Evolutionary conservation across 2,113 vertebrate species (phyloP).

Genomic region (Microtus pennsylvanicus): DNA sequence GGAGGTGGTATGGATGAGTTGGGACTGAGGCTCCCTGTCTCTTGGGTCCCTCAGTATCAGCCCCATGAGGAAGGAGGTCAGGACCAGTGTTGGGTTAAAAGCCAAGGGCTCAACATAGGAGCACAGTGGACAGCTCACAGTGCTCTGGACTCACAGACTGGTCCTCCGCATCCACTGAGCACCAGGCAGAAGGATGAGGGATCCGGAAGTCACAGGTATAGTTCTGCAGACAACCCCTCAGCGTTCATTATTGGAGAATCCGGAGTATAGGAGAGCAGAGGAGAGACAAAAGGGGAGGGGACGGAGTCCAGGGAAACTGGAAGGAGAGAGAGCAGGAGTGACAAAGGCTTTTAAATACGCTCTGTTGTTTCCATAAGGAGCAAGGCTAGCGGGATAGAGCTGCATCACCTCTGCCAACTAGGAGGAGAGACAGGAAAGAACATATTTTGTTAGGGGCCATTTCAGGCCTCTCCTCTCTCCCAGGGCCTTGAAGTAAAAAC

Average conservation of each 20-base stretch:
- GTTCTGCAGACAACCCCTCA: background rate
- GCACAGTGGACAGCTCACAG: background rate
- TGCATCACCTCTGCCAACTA: background rate
- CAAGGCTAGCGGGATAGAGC: background rate
- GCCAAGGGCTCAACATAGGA: background rate
- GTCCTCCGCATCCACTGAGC: background rate
- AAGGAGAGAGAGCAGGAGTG: too few species aligned
- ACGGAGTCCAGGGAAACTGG: too few species aligned
- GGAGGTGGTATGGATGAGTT: background rate
- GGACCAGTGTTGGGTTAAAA: background rate
- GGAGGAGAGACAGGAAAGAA: background rate
- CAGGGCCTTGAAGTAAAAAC: too few species aligned
- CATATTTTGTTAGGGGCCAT: too few species aligned
- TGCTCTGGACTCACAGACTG: too few species aligned
- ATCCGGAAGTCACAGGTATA: constrained; percentile 29
- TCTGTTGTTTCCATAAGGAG: background rate
- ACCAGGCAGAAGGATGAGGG: background rate
- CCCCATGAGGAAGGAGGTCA: background rate
- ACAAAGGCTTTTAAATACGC: background rate
- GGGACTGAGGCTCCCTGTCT: background rate
- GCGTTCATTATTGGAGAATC: background rate
- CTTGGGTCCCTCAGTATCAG: background rate
- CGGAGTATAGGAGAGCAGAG: background rate
- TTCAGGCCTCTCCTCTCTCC: too few species aligned
- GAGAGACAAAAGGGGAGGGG: background rate